A percentile compares a stretch with the other conserved stretches of the same genome.
Evolutionary conservation across 2,113 vertebrate genomes (phyloP).

Genomic region (Sinocyclocheilus anophthalmus): DNA sequence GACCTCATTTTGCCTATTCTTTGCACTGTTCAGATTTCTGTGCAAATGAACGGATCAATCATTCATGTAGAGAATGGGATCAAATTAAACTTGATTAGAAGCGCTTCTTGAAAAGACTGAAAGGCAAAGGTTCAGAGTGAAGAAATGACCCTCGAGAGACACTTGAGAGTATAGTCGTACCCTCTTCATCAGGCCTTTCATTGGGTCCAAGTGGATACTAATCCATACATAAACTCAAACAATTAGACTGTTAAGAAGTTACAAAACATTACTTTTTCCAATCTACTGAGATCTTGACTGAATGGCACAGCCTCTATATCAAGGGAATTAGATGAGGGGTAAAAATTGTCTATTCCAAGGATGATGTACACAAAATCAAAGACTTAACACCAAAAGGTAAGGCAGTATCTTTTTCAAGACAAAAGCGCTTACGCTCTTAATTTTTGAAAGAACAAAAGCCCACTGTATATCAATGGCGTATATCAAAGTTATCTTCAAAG

Average conservation of each 20-base stretch:
- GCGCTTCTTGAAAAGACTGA: not conserved
- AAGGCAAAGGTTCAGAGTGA: not conserved
- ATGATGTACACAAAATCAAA: not conserved
- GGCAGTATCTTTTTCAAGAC: not conserved
- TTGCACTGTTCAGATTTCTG: not conserved
- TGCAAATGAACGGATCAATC: slow-evolving; percentile 10
- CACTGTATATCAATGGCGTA: not conserved
- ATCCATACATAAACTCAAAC: not conserved
- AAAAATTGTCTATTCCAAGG: not conserved
- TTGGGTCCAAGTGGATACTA: slow-evolving; percentile 6
- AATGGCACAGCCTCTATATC: not conserved
- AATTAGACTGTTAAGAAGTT: not conserved
- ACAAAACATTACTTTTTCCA: slow-evolving; percentile 22
- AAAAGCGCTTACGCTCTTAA: not conserved
- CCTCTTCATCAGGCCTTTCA: slow-evolving; percentile 33
- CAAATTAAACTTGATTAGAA: slow-evolving; percentile 37
- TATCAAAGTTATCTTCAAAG: slow-evolving; percentile 37
- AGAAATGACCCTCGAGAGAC: slow-evolving; percentile 11
- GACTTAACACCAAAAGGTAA: not conserved
- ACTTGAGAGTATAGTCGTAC: not conserved
- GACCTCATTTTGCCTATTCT: not conserved
- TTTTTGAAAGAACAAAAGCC: slow-evolving; percentile 26
- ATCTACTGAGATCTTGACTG: not conserved
- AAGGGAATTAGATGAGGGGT: not conserved
- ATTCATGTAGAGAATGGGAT: not conserved